These are phyloP conservation scores for Otus sunia DNA, from an alignment of 2,113 vertebrate genomes.

Conservation along the genomic window DNA sequence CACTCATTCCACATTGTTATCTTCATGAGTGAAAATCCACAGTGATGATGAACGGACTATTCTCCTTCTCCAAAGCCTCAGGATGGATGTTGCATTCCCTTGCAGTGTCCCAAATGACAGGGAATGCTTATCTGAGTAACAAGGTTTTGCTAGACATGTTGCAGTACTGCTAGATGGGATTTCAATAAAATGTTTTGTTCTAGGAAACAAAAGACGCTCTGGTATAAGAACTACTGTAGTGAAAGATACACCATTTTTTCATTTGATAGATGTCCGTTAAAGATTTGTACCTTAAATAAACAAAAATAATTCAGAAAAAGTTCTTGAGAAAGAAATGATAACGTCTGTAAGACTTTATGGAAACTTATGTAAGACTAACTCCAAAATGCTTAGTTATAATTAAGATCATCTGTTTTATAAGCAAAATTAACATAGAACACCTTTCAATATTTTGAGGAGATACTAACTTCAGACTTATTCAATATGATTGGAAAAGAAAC, in stretches of 20 bases:
- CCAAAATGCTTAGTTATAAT: not conserved
- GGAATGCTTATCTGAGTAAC: not conserved
- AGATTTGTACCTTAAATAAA: slow-evolving; percentile 24
- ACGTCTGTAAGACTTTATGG: not conserved
- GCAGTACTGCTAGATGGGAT: not conserved
- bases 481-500: not conserved
- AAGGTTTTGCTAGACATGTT: not conserved
- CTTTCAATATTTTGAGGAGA: not conserved
- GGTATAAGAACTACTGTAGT: not conserved
- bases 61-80: not conserved
- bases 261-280: slow-evolving; percentile 7
- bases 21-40: not conserved
- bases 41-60: not conserved
- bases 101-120: not conserved
- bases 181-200: not conserved
- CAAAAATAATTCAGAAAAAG: not conserved
- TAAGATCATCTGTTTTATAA: not conserved
- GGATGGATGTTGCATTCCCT: not conserved
- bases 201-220: slow-evolving; percentile 6
- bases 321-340: not conserved
- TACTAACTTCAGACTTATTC: not conserved
- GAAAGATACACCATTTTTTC: slow-evolving; percentile 6
- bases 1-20: not conserved
- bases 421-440: not conserved
- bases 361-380: not conserved